Base-by-base conservation (phyloP, 1,140 invertebrate genomes). In the Anastrepha ludens region DNA sequence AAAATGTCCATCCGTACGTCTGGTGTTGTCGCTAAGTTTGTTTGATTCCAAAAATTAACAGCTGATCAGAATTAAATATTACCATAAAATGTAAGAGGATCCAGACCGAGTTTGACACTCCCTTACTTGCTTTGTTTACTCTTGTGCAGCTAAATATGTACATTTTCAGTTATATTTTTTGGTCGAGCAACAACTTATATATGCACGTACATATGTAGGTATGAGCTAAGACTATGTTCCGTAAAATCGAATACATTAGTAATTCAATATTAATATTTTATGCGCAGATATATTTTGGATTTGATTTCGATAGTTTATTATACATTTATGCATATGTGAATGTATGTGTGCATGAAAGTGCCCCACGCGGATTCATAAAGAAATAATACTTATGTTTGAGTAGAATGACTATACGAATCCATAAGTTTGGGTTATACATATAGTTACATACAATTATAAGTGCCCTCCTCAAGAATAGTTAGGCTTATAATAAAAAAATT, bases 231-330 rank as follows among this genome's bases (percentile, higher is more conserved):
- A 29, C 29, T 29, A 29, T 29, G 29, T 29, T 0, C 29, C 29
- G 29, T 29, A 29, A 29, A 29, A 29, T 29, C 29, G 50, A 55
- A 55, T 81, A 44, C 74, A 81, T 55, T 81, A 81, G 74, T 47
- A 81, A 81, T 81, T 55, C 74, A 81, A 81, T 81, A 3, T n/a
- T n/a, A 81, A 81, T 55, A 81, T 55, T 50, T 55, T 55, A 81
- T 81, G 47, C 17, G 3, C 29, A 13, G 60, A n/a, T 13, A 8
- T 47, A 41, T 4, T 47, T 47, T 29, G 15, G 29, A 29, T 29
- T 29, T 29, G 29, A 29, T 29, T 29, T 29, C 1, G 44, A 17
- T 74, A 47, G 8, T 29, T 4, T 81, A 55, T 47, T 13, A 41
- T 0, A 55, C 2, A 1, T 20, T 7, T 81, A 81, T 58, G n/a